Base-by-base conservation (phyloP, 2,797 vertebrate genomes). In the Micrastur ruficollis region DNA sequence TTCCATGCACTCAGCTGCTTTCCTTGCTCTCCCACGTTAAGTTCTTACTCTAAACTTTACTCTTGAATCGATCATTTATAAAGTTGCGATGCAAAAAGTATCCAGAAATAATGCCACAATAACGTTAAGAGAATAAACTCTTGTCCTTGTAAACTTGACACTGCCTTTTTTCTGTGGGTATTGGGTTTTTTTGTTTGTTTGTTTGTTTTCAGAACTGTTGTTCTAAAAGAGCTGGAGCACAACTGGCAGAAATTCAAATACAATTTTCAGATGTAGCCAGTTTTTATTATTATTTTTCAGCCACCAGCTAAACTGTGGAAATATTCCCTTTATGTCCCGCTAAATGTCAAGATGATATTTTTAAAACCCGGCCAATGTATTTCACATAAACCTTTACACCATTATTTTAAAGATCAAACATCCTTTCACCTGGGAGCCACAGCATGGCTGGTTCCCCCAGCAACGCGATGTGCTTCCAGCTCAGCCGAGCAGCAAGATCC, bases 371-470 rank as follows among this genome's bases (percentile, higher is more conserved):
- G 94, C 95, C 81, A 97, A 97, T 71, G 88, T 81, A 86, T 72
- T 80, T 95, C 88, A 73, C 75, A 78, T 80, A 91, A 97, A 96
- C 85, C 62, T 95, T 96, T 92, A 87, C 89, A 94, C 94, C 79
- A 46, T 95, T 98, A 73, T 97, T 97, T 96, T 93, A 95, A 95
- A 97, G 96, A 98, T 96, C 93, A 97, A 97, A 92, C 92, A 96
- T 94, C 89, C 76, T 96, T 98, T 97, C 96, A 97, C 97, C 95
- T 97, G 95, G 92, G 90, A 97, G 83, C 91, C 52, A 46, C 19
- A 29, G 93, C 95, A 76, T 9, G 40, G 84, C 94, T 86, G 18
- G 98, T 98, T 99, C 98, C 99, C 98, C 88, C 98, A 98, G 98
- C 98, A 99, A 98, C 97, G 3, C 62, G 47, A 92, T 23, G 50